phyloP scores from a whole-genome alignment of 2,797 vertebrate genomes.

The Ibycter americanus region DNA sequence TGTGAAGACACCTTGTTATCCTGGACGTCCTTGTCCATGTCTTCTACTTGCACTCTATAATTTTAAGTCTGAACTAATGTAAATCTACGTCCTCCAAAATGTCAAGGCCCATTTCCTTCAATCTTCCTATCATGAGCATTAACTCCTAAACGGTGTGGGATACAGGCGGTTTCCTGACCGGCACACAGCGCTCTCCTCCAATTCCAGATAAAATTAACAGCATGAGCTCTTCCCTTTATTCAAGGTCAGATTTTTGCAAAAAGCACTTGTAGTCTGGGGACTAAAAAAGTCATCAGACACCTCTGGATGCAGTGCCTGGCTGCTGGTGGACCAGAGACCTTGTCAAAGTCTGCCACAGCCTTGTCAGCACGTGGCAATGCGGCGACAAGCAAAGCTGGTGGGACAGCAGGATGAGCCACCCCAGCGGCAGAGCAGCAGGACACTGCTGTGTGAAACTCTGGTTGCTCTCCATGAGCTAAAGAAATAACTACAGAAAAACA shows the following conservation, averaged over 20 bases:
- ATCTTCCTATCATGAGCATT: slow-evolving; percentile 26
- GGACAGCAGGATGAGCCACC: neutral
- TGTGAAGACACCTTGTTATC: neutral
- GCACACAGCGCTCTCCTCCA: neutral
- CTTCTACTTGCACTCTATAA: neutral
- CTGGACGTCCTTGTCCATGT: neutral
- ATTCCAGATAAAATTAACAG: neutral
- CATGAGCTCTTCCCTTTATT: neutral
- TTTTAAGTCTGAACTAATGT: neutral
- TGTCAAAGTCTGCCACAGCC: neutral
- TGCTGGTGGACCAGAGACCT: neutral
- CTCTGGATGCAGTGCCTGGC: neutral
- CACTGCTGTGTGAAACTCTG: neutral
- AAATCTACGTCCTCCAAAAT: neutral
- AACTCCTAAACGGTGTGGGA: neutral
- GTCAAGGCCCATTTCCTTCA: slow-evolving; percentile 44
- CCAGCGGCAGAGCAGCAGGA: fast-evolving
- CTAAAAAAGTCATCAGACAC: neutral
- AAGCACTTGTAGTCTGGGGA: neutral
- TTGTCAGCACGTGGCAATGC: fast-evolving
- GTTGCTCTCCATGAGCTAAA: neutral
- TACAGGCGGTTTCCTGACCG: neutral
- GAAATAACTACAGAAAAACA: neutral
- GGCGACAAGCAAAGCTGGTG: neutral
- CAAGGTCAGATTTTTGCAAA: neutral